Conservation (phyloP, 2,888 invertebrate species). For the Apodemia mormo region DNA sequence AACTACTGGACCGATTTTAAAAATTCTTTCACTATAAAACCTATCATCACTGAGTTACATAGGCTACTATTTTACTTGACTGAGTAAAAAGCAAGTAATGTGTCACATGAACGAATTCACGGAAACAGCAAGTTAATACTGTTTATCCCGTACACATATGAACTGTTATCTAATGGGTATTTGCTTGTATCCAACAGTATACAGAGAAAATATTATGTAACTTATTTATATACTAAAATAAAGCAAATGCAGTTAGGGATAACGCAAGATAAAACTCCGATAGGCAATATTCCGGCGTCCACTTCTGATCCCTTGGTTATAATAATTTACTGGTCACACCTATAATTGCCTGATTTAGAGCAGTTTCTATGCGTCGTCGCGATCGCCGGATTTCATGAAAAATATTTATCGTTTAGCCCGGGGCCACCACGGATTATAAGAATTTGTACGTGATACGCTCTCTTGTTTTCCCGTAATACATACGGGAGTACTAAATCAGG, state of each 20-base stretch:
- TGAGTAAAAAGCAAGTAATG: no score
- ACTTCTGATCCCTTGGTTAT: constrained; percentile 68
- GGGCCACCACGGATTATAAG: constrained; percentile 68
- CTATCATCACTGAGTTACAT: no score
- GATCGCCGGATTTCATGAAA: constrained; percentile 72
- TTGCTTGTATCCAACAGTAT: background rate
- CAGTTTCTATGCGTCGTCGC: constrained; percentile 74
- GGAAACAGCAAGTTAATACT: no score
- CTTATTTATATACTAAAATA: constrained; percentile 10
- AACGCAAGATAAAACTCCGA: constrained; percentile 18
- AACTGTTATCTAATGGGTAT: no score
- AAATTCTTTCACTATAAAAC: no score
- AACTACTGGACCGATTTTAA: no score
- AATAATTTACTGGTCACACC: constrained; percentile 73
- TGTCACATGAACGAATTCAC: no score
- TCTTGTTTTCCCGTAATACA: constrained; percentile 35
- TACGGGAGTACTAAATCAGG: constrained; percentile 36
- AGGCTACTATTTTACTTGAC: no score
- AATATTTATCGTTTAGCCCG: constrained; percentile 71
- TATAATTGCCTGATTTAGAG: constrained; percentile 79
- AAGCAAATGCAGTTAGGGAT: constrained; percentile 17
- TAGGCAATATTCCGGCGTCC: constrained; percentile 21
- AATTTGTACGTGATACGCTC: constrained; percentile 70
- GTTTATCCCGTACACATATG: no score
- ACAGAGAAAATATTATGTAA: background rate